Evolutionary conservation across 2,888 invertebrate species (phyloP), one percentile per base, ranked within the genome.

Genomic region (Cacoxenus indagator): DNA sequence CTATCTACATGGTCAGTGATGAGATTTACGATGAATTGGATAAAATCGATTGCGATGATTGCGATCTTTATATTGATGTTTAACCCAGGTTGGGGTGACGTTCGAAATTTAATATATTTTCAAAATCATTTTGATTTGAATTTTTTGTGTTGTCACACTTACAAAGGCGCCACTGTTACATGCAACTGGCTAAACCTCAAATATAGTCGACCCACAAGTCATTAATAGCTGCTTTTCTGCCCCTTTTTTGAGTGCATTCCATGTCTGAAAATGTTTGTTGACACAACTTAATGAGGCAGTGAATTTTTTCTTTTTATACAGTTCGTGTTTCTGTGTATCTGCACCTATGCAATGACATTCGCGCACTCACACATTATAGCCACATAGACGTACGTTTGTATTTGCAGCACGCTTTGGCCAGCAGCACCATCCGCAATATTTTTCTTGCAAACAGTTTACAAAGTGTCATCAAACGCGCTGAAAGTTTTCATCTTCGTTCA

Each of bases 231-330:
- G 51, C 19, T 9, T 43, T 43, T 19, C 2, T 51, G 8, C 51
- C 22, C n/a, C 51, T 9, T n/a, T 9, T 17, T 51, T 22, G 9
- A 17, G 17, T 5, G 51, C n/a, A n/a, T 59, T 29, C 45, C 24
- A n/a, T 45, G 43, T 43, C 43, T 62, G 26, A 62, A 62, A 62
- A 45, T 62, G 75, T 80, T 81, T 80, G 80, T 80, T 80, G 80
- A 80, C 80, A 83, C 71, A 80, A 79, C 80, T 80, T 80, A 80
- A 80, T 80, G 80, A 82, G 79, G 64, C 78, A 70, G 69, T 43
- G 22, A n/a, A 22, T 51, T 51, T 22, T 51, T 51, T 1, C 51
- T 51, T 51, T 14, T 37, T 54, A 11, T n/a, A 54, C 55, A 27
- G 78, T 67, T 64, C 82, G 74, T 78, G 74, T 78, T 83, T 76